These are phyloP conservation scores for Chaetogeoica ovagalla DNA, from an alignment of 2,888 invertebrate genomes.

Conservation along the genomic window DNA sequence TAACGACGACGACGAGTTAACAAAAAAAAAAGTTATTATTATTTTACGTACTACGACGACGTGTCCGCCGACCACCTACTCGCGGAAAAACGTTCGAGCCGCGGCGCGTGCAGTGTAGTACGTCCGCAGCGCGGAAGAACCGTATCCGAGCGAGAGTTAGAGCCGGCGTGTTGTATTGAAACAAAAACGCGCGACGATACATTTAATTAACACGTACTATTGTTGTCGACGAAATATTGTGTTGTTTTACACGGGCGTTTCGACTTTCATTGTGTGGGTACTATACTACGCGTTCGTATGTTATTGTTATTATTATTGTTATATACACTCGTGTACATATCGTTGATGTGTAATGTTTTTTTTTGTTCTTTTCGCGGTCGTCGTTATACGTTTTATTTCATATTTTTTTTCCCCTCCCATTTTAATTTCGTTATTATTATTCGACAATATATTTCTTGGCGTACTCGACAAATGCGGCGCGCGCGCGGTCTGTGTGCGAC, in stretches of 20 bases:
- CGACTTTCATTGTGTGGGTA: slow-evolving; percentile 43
- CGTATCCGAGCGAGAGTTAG: neutral
- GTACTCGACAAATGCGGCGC: too few relatives aligned
- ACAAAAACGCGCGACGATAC: slow-evolving; percentile 43
- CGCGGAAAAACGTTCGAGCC: slow-evolving; percentile 1
- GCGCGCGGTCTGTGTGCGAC: too few relatives aligned
- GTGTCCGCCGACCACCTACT: neutral
- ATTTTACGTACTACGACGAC: too few relatives aligned
- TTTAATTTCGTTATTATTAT: slow-evolving; percentile 19
- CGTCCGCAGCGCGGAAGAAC: slow-evolving; percentile 1
- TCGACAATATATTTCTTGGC: neutral
- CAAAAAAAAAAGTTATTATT: too few relatives aligned
- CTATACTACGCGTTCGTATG: slow-evolving; percentile 4
- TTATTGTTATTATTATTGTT: neutral
- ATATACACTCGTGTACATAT: too few relatives aligned
- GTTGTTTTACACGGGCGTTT: slow-evolving; percentile 33
- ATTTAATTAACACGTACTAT: slow-evolving; percentile 49
- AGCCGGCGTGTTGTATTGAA: neutral
- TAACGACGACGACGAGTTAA: too few relatives aligned
- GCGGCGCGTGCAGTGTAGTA: neutral
- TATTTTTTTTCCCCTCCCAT: too few relatives aligned
- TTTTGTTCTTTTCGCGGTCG: too few relatives aligned
- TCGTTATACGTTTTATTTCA: too few relatives aligned
- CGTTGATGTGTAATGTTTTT: too few relatives aligned
- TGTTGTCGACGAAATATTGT: slow-evolving; percentile 22